Conservation (phyloP, 2,888 invertebrate genomes). For the Leptogaster cylindrica region DNA sequence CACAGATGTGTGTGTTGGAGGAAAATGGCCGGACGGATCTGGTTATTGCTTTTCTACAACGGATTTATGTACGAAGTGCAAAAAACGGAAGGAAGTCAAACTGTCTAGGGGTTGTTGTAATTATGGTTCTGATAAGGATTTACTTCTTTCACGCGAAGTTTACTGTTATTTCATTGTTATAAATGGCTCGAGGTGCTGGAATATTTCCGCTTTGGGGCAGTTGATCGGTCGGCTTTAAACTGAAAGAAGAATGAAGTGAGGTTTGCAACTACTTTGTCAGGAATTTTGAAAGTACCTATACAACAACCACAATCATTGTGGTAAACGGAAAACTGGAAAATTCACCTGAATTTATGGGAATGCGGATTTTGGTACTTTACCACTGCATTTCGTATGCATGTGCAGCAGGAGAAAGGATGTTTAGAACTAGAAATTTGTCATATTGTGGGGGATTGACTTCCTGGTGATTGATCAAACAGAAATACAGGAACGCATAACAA, state of each 20-base stretch:
- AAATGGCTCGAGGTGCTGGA: conserved; percentile 16
- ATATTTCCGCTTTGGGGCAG: conserved; percentile 25
- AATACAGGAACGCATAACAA: too few species aligned
- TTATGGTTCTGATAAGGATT: conserved; percentile 40
- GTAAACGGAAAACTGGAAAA: too few species aligned
- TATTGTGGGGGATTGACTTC: too few species aligned
- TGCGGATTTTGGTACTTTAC: too few species aligned
- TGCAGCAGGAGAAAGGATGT: too few species aligned
- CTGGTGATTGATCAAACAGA: too few species aligned
- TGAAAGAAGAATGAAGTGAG: not conserved
- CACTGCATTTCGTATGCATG: too few species aligned
- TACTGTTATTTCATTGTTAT: conserved; percentile 35
- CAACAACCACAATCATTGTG: too few species aligned
- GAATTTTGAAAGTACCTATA: not conserved
- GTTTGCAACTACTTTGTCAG: not conserved
- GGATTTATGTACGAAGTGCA: conserved; percentile 40
- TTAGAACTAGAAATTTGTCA: too few species aligned
- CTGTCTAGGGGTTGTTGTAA: conserved; percentile 40
- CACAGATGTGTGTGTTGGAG: conserved; percentile 37
- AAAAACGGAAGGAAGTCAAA: conserved; percentile 41
- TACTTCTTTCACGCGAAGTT: conserved; percentile 39
- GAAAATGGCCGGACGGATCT: conserved; percentile 41
- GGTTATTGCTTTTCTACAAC: conserved; percentile 38
- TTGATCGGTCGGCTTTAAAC: too few species aligned
- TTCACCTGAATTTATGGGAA: too few species aligned